Base-by-base conservation (phyloP, 1,140 invertebrate genomes). In the Bombus confusus region DNA sequence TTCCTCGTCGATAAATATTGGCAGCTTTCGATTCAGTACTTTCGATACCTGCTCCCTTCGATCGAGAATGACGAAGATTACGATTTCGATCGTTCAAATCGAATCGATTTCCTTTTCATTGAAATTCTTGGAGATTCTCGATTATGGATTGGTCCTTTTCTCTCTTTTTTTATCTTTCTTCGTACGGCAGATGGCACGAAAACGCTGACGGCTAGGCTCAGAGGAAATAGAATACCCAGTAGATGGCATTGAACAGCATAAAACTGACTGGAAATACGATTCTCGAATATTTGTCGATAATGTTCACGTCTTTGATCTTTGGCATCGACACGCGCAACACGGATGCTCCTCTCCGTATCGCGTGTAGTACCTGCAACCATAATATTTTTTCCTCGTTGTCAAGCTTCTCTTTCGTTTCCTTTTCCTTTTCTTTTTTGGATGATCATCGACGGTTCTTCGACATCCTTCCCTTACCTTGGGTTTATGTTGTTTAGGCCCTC, bases 271-370 rank as follows among this genome's bases (percentile, higher is more conserved):
- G 99, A 95, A 99, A 99, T 77, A 99, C 96, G 85, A 99, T 97
- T 86, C 99, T 96, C 15, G 98, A 99, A 93, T 99, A 99, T 92
- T 99, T 99, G 95, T 99, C 99, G 91, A 99, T 99, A 71, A 99
- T 97, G 94, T 99, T 99, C 62, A 99, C 98, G 94, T 99, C 98
- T 92, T 98, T 98, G 89, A 99, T 99, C 94, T 98, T 97, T 2
- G 98, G 99, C 95, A 99, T 97, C 10, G 97, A 98, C 13, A 97
- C 96, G 91, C 97, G 97, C 71, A 98, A 94, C 12, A 97, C 97
- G 9, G 97, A 97, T 3, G 98, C 98, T 37, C 98, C 97, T 90
- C 96, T 96, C 78, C 97, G 96, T 37, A 98, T 95, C 12, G 97
- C 97, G 91, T 98, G 97, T 43, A 98, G 95, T 91, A 98, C 96